These are phyloP conservation scores for Kryptolebias ocellatus DNA, from an alignment of 2,797 vertebrate species.

Conservation along the genomic window DNA sequence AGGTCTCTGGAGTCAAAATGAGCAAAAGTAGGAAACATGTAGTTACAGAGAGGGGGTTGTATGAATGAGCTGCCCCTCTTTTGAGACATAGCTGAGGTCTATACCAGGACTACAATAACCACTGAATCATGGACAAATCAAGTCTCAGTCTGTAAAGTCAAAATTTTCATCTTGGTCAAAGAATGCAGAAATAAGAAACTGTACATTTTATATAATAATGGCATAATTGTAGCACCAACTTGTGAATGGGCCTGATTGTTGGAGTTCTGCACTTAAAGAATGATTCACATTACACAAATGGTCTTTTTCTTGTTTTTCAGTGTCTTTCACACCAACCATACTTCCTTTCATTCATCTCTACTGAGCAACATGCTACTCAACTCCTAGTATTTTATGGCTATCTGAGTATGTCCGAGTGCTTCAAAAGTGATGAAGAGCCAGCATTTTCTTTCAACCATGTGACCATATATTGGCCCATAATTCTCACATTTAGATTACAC, in stretches of 20 bases:
- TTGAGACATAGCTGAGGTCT: slow-evolving; percentile 29
- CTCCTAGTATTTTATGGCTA: too few relatives aligned
- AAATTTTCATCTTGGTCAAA: slow-evolving; percentile 19
- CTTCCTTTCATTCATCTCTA: too few relatives aligned
- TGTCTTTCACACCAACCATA: too few relatives aligned
- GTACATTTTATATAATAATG: neutral
- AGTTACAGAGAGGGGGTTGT: slow-evolving; percentile 41
- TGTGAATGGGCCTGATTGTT: neutral
- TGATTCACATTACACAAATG: too few relatives aligned
- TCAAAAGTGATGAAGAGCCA: too few relatives aligned
- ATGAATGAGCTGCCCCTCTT: slow-evolving; percentile 50
- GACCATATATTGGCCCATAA: too few relatives aligned
- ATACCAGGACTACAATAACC: slow-evolving; percentile 18
- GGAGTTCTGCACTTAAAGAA: neutral
- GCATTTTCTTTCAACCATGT: too few relatives aligned
- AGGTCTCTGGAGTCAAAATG: slow-evolving; percentile 63
- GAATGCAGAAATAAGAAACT: slow-evolving; percentile 7
- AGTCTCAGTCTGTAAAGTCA: slow-evolving; percentile 11
- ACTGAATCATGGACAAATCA: slow-evolving; percentile 18
- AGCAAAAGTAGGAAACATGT: slow-evolving; percentile 45
- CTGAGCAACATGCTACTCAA: too few relatives aligned
- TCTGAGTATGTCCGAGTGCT: too few relatives aligned
- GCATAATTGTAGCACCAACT: neutral
- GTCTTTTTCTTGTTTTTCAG: too few relatives aligned
- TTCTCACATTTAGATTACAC: neutral